phyloP scores from a whole-genome alignment of 2,113 vertebrate species.

The Progne subis region DNA sequence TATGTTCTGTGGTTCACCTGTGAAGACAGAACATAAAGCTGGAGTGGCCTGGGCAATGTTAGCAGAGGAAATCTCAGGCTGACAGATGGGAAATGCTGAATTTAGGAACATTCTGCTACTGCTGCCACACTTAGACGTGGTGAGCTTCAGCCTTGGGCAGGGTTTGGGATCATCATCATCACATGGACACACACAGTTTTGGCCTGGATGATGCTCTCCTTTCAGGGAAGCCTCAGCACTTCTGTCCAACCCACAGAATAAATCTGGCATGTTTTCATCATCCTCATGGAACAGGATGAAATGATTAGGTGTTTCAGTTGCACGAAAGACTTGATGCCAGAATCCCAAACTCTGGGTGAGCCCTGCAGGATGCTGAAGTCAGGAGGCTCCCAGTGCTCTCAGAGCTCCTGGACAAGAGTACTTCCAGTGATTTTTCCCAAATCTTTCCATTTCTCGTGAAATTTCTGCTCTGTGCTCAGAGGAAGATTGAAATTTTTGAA shows the following conservation, averaged over 20 bases:
- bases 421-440: not conserved
- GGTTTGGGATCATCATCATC: not conserved
- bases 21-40: not conserved
- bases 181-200: fast-evolving
- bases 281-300: not conserved
- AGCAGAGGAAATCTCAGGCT: not conserved
- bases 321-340: not conserved
- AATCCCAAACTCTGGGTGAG: not conserved
- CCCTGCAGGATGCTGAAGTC: not conserved
- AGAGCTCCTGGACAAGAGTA: not conserved
- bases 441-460: not conserved
- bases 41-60: not conserved
- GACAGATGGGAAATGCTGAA: not conserved
- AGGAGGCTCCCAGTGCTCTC: not conserved
- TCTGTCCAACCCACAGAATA: not conserved
- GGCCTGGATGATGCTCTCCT: not conserved
- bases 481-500: not conserved
- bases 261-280: not conserved
- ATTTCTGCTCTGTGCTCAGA: not conserved
- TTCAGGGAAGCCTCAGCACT: not conserved
- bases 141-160: not conserved
- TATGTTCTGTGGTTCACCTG: fast-evolving
- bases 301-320: not conserved
- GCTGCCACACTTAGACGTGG: fast-evolving
- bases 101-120: not conserved